Evolutionary conservation across 2,888 invertebrate species (phyloP).

Genomic region (Polydrusus cervinus): DNA sequence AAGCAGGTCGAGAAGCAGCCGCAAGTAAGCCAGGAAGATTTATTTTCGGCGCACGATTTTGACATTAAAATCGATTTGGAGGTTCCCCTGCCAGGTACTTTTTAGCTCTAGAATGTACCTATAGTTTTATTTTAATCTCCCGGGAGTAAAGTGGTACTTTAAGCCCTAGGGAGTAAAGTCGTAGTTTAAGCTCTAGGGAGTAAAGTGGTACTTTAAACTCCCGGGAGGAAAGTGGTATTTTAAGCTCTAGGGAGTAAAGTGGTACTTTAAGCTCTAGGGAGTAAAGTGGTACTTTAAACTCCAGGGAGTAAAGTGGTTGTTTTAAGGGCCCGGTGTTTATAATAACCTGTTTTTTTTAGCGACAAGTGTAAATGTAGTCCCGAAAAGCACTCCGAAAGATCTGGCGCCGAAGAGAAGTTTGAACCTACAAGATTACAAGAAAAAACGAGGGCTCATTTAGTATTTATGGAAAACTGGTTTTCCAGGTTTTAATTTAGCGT

Average conservation of each 20-base stretch:
- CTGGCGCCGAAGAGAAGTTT: constrained; percentile 88
- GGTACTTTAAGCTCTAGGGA: background rate
- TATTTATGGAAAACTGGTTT: constrained; percentile 51
- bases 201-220: no score
- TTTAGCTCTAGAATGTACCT: background rate
- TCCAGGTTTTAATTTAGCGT: constrained; percentile 30
- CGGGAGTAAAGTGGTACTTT: background rate
- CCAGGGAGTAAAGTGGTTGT: background rate
- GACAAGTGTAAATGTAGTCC: constrained; percentile 81
- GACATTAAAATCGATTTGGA: constrained; percentile 96
- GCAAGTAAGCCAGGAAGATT: constrained; percentile 73
- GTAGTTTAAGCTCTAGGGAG: no score
- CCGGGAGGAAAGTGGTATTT: no score
- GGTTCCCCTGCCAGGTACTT: constrained; percentile 83
- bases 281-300: background rate
- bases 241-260: background rate
- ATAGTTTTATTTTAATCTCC: no score
- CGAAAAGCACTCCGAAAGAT: constrained; percentile 85
- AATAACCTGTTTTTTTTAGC: constrained; percentile 72
- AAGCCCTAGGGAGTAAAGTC: background rate
- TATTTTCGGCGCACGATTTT: constrained; percentile 87
- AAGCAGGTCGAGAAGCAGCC: constrained; percentile 63
- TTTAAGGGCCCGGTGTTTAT: no score
- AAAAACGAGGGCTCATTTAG: constrained; percentile 89
- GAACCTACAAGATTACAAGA: constrained; percentile 94